These are phyloP conservation scores for Sprattus sprattus DNA, from an alignment of 2,113 vertebrate genomes.

Conservation along the genomic window DNA sequence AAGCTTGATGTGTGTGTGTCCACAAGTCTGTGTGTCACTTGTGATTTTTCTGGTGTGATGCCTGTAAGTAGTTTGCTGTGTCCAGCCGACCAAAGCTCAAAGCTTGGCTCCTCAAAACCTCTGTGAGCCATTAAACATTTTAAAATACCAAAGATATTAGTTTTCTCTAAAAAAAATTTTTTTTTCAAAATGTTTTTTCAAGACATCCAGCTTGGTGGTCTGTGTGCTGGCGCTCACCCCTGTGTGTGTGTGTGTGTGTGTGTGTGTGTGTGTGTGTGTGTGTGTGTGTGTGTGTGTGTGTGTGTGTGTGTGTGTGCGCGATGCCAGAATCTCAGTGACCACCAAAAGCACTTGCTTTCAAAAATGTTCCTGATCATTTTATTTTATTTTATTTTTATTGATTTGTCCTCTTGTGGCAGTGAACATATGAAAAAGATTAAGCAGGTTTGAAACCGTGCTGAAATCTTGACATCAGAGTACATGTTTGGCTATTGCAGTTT, in stretches of 20 bases:
- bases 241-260: conserved; percentile 35
- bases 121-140: not conserved
- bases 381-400: conserved; percentile 10
- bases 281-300: conserved; percentile 9
- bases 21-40: not conserved
- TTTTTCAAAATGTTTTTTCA: conserved; percentile 15
- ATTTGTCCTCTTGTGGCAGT: not conserved
- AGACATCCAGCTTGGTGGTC: not conserved
- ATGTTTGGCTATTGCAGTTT: not conserved
- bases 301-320: not conserved
- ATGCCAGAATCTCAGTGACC: not conserved
- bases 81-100: not conserved
- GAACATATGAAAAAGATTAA: not conserved
- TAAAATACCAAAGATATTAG: conserved; percentile 7
- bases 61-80: not conserved
- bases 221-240: conserved; percentile 31
- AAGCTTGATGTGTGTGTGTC: not conserved
- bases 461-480: not conserved
- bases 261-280: not conserved
- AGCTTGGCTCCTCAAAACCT: not conserved
- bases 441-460: not conserved
- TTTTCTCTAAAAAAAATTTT: not conserved
- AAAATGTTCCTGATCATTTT: not conserved
- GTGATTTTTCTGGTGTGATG: not conserved
- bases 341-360: not conserved